Evolutionary conservation across 2,113 vertebrate genomes (phyloP), one percentile per base, ranked within the genome.

Genomic region (Myiopsitta monachus): DNA sequence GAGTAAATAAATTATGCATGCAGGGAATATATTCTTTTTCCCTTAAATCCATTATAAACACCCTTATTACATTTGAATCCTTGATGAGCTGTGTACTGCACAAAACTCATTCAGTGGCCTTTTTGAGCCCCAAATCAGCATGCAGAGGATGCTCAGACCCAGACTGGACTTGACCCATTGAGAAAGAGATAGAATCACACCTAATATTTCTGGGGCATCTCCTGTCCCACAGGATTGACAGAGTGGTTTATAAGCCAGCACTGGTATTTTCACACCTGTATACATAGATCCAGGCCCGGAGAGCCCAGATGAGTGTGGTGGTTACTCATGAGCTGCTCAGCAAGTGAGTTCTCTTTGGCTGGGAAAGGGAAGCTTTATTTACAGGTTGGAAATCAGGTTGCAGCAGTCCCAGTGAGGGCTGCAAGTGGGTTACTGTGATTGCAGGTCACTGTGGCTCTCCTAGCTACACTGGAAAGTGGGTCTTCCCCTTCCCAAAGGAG

Each of bases 1-100:
- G 30, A 49, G 70, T 64, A 69, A 93, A 83, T 93, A 90, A 75
- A 94, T 91, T 70, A 93, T 93, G 70, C 87, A 88, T 82, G 72
- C 61, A 78, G 39, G 61, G 61, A 73, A 63, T 72, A 24, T 24
- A 17, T 51, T n/a, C 77, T 62, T 69, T 62, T 51, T 21, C 7
- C 44, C 39, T 86, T 85, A 96, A 91, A 93, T 93, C 84, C 67
- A 70, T 93, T 85, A 83, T 41, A 75, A 93, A 75, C 1, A 3
- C 36, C 1, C 3, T 83, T 94, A 83, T 70, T 92, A 44, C 80
- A 85, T 85, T 88, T 70, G 72, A 91, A 88, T 93, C 72, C 72
- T 83, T 86, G 72, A 94, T 91, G 90, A 93, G 84, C 76, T 86
- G 30, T 30, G 62, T 33, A 70, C 17, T 12, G 27, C 72, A 43